phyloP scores from a whole-genome alignment of 2,797 vertebrate genomes.

The Tauraco hartlaubi region DNA sequence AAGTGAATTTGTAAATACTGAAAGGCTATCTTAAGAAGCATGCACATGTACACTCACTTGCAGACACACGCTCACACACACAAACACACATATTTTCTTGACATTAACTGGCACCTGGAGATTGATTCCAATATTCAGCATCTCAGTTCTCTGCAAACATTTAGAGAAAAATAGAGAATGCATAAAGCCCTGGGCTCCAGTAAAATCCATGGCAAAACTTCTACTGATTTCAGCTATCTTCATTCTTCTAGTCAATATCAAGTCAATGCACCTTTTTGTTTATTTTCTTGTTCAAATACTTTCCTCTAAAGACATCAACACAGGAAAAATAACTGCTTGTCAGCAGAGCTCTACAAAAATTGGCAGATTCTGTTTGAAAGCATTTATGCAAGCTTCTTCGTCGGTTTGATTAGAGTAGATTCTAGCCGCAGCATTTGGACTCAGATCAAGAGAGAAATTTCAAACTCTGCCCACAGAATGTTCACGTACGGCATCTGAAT shows the following conservation, averaged over 20 bases:
- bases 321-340: conserved; percentile 39
- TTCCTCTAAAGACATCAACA: conserved; percentile 32
- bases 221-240: conserved; percentile 4
- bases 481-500: conserved; percentile 23
- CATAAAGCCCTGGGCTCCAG: not conserved
- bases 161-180: not conserved
- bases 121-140: not conserved
- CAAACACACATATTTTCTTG: not conserved
- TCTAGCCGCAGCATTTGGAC: conserved; percentile 34
- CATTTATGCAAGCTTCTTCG: conserved; percentile 31
- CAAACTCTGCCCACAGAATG: conserved; percentile 52
- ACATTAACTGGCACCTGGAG: not conserved
- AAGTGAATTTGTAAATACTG: not conserved
- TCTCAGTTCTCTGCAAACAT: not conserved
- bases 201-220: conserved; percentile 7
- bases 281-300: conserved; percentile 43
- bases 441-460: conserved; percentile 43
- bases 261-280: conserved; percentile 25
- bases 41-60: not conserved
- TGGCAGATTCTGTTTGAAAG: conserved; percentile 37
- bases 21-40: not conserved
- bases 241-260: conserved; percentile 5
- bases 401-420: conserved; percentile 52
- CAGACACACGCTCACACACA: not conserved
- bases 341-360: conserved; percentile 32